Base-by-base conservation (phyloP, 1,140 invertebrate genomes). In the Melipona quadrifasciata region DNA sequence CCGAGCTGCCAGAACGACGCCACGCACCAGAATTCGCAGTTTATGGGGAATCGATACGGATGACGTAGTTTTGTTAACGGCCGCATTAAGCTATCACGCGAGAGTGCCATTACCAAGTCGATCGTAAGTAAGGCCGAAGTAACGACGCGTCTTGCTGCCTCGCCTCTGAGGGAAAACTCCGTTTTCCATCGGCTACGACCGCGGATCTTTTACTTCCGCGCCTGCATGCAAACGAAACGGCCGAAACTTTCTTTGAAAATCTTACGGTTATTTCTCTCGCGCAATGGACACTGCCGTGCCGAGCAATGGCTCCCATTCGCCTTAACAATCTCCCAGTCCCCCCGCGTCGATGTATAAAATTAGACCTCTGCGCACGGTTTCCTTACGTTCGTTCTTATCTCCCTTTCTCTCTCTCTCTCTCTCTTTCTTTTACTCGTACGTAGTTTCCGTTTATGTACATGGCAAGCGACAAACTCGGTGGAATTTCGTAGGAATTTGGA, bases 41-140 rank as follows among this genome's bases (percentile, higher is more conserved):
- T 93, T 92, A 93, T 91, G 87, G 91, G 64, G 90, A 92, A 93
- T 93, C 93, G 90, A 93, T 93, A 92, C 86, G 24, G 31, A 47
- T n/a, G n/a, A 77, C 81, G 90, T 80, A 92, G 88, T 93, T 93
- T 93, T 90, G 91, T 92, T 92, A 93, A 93, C 92, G 91, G 87
- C 82, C 84, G 84, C 87, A 91, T 92, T 92, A 93, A 92, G 92
- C 92, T 92, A 93, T 93, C 93, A 92, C 89, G 91, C 90, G 89
- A 90, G 81, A 87, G 86, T 86, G 86, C 91, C 88, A 91, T 91
- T 88, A 90, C 83, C 89, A 83, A 86, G 86, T 86, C 85, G 90
- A 91, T 91, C 90, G 90, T 91, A 91, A 90, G 90, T 91, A 90
- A 89, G 51, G 65, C 19, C 74, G 74, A 71, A 87, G 82, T 89